Evolutionary conservation across 2,888 invertebrate species (phyloP), one percentile per base, ranked within the genome.

Genomic region (Caenorhabditis afra): DNA sequence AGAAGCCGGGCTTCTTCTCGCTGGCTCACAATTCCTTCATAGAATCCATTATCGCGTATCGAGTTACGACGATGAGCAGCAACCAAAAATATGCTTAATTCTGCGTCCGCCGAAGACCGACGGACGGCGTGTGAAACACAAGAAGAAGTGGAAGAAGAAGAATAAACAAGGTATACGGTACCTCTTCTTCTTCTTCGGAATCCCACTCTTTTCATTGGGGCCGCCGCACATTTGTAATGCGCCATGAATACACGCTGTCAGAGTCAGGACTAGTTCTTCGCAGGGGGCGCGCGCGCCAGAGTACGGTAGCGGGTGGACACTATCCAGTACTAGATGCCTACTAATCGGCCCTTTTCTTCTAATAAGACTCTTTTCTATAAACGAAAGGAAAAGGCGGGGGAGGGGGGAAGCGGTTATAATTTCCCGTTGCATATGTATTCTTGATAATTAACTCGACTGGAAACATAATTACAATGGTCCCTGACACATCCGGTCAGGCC

Each of bases 151-250:
- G 41, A 47, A 47, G 47, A 23, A 67, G 59, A 61, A 61, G 71
- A 71, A 71, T 71, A 71, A 71, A 71, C 71, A 71, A 71, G 71
- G 71, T 71, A 71, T 71, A 71, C 71, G 71, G 71, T 71, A 71
- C 57, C 44, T 44, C 39, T 35, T 29, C 29, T 3, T 29, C 29
- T 29, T 29, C 29, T 29, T 29, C 29, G 29, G 55, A 61, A 67
- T 70, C 53, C n/a, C 35, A 62, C 64, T 62, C 41, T 64, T 71
- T 57, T 64, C 71, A 71, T 64, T 64, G 71, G 71, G 45, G 61
- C 59, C 29, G 47, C 62, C 29, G 47, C 62, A 71, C 71, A 71
- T 71, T 71, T 71, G 71, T 71, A 71, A 71, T 71, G 71, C 64
- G 71, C 71, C 47, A 71, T 71, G 70, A 55, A 62, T 62, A 71